Conservation (phyloP, 1,140 invertebrate species). For the Saccostrea glomerata region DNA sequence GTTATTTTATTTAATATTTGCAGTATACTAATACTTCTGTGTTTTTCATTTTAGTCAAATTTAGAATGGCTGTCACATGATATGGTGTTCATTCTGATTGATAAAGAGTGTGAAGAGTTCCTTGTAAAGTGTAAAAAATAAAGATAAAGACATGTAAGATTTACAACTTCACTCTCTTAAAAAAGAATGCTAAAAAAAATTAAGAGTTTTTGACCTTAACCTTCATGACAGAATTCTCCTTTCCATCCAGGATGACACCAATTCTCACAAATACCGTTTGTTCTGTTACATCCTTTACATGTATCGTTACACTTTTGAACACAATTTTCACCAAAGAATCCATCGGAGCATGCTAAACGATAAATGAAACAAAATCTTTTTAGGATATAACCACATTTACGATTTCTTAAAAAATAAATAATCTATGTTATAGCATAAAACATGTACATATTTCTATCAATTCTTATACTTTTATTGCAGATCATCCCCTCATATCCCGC, state of each 20-base stretch:
- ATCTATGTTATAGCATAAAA: background rate
- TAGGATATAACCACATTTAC: background rate
- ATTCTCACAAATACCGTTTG: background rate
- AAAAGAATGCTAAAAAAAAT: background rate
- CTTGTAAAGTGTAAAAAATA: background rate
- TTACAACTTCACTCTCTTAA: background rate
- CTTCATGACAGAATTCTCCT: background rate
- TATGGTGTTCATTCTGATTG: background rate
- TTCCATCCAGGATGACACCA: background rate
- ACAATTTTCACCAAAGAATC: background rate
- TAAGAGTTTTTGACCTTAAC: background rate
- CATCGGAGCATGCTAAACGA: background rate
- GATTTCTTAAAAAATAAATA: background rate
- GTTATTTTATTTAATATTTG: no score
- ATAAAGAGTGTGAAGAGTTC: background rate
- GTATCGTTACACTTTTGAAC: background rate
- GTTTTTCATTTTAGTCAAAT: no score
- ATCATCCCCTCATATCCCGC: background rate
- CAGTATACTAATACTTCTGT: no score
- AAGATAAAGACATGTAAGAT: background rate
- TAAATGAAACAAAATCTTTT: no score
- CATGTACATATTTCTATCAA: background rate
- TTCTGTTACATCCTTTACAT: background rate
- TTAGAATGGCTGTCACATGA: background rate
- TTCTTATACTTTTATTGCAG: background rate